A percentile compares a stretch with the other conserved stretches of the same genome.
phyloP scores from a whole-genome alignment of 2,113 vertebrate species.

The Boulengeromyrus knoepffleri region DNA sequence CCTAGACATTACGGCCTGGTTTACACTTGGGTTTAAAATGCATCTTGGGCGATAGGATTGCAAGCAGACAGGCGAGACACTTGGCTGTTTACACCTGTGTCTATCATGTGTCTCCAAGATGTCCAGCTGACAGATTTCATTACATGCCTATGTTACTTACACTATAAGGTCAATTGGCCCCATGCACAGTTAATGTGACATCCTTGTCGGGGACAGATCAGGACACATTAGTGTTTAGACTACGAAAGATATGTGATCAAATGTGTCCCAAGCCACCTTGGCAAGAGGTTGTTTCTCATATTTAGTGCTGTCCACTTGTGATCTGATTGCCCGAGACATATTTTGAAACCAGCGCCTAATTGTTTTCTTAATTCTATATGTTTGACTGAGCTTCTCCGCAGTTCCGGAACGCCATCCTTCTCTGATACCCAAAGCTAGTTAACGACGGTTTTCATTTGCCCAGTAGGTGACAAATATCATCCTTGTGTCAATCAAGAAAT shows the following conservation, averaged over 20 bases:
- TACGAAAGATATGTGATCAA: neutral
- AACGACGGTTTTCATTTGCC: neutral
- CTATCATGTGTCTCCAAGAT: neutral
- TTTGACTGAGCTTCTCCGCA: neutral
- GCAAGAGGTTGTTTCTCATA: neutral
- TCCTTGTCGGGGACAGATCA: neutral
- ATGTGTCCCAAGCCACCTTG: neutral
- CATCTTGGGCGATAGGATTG: neutral
- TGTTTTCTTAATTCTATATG: neutral
- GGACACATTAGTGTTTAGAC: neutral
- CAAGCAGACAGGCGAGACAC: neutral
- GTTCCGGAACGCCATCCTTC: neutral
- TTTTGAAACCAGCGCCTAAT: neutral
- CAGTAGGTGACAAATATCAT: neutral
- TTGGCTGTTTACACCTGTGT: neutral
- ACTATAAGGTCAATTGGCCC: neutral
- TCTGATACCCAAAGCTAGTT: too few relatives aligned
- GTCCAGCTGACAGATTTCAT: neutral
- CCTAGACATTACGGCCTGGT: neutral
- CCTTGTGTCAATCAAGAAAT: neutral
- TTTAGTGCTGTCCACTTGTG: neutral
- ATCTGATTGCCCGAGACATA: neutral
- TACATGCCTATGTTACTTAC: neutral
- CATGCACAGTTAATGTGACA: neutral
- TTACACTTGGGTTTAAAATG: neutral